Conservation (phyloP, 2,888 invertebrate genomes). For the Seira musarum region DNA sequence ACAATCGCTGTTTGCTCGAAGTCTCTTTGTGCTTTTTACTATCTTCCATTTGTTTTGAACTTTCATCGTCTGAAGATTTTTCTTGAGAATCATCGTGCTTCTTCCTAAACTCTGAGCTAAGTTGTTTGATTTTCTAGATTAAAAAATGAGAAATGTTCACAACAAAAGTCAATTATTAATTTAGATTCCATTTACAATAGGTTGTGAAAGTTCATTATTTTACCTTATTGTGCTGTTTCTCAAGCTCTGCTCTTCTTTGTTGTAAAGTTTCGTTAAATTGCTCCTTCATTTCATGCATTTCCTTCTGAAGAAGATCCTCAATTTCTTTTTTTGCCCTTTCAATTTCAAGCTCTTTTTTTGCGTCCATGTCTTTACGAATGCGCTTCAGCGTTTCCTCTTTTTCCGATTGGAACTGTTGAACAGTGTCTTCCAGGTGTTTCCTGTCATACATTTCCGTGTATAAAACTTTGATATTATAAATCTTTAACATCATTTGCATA, state of each 20-base stretch:
- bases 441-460: slow-evolving; percentile 39
- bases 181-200: too few species aligned
- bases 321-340: slow-evolving; percentile 59
- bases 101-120: slow-evolving; percentile 34
- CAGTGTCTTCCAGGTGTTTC: slow-evolving; percentile 57
- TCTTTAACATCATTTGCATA: too few species aligned
- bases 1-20: slow-evolving; percentile 35
- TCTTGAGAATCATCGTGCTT: too few species aligned
- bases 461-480: too few species aligned
- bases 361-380: slow-evolving; percentile 53
- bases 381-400: slow-evolving; percentile 58
- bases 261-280: slow-evolving; percentile 72
- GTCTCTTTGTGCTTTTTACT: slow-evolving; percentile 48
- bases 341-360: slow-evolving; percentile 51
- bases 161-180: too few species aligned
- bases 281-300: slow-evolving; percentile 77
- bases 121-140: too few species aligned
- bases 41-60: too few species aligned
- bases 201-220: too few species aligned
- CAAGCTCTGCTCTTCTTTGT: slow-evolving; percentile 52
- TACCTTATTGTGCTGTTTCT: slow-evolving; percentile 54
- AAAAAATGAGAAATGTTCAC: too few species aligned
- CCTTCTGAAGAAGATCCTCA: slow-evolving; percentile 65
- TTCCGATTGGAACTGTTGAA: slow-evolving; percentile 56
- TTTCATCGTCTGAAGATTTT: too few species aligned